A percentile compares a stretch with the other conserved stretches of the same genome.
Evolutionary conservation across 2,113 vertebrate genomes (phyloP).

Genomic region (Anhinga rufa): DNA sequence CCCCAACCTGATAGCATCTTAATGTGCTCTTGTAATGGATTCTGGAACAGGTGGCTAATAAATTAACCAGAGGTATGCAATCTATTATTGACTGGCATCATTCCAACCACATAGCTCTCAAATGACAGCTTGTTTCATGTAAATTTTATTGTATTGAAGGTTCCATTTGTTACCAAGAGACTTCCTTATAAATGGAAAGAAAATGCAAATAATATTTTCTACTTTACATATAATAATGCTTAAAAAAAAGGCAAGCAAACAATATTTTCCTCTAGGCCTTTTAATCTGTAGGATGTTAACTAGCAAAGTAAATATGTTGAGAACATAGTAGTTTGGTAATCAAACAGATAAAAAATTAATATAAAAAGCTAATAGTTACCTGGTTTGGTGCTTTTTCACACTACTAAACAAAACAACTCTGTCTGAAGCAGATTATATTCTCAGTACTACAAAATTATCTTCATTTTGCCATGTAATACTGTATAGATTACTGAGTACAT

Average conservation of each 20-base stretch:
- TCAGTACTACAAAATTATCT: not conserved
- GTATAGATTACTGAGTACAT: not conserved
- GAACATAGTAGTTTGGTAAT: not conserved
- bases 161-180: constrained; percentile 41
- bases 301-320: not conserved
- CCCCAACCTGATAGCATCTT: constrained; percentile 27
- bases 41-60: constrained; percentile 70
- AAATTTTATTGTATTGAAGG: constrained; percentile 47
- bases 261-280: not conserved
- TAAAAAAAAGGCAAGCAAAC: not conserved
- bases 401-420: not conserved
- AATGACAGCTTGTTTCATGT: constrained; percentile 50
- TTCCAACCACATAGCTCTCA: constrained; percentile 16
- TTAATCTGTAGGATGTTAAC: not conserved
- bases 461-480: not conserved
- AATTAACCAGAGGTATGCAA: constrained; percentile 65
- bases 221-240: not conserved
- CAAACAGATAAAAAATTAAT: not conserved
- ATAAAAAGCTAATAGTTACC: not conserved
- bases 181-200: constrained; percentile 14
- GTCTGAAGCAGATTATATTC: not conserved
- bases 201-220: constrained; percentile 47
- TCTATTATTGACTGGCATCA: constrained; percentile 61
- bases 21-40: constrained; percentile 47
- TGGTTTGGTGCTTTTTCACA: not conserved